Evolutionary conservation across 2,113 vertebrate genomes (phyloP).

Genomic region (Syrmaticus mikado): DNA sequence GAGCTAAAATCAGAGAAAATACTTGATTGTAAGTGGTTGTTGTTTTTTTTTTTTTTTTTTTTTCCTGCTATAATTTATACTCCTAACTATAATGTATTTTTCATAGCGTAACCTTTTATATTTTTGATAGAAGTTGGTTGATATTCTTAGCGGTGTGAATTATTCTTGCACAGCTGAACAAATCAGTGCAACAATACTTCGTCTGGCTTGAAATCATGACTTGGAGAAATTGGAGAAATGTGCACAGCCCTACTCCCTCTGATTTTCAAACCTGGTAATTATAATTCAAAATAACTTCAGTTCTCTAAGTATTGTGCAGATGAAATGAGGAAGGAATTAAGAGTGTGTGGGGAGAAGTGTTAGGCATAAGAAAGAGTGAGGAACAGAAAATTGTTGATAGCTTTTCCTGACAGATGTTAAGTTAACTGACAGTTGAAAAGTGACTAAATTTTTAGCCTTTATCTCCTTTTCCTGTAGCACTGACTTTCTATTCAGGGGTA

Average conservation of each 20-base stretch:
- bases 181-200: not conserved
- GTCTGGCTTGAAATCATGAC: not conserved
- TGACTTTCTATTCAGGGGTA: not conserved
- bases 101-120: not conserved
- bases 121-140: not conserved
- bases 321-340: not conserved
- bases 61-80: fast-evolving
- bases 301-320: not conserved
- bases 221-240: not conserved
- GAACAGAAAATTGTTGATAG: not conserved
- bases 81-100: not conserved
- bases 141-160: not conserved
- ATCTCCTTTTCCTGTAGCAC: not conserved
- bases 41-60: not conserved
- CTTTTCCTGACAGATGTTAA: not conserved
- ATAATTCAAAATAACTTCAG: not conserved
- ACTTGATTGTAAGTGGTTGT: not conserved
- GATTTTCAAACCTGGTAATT: not conserved
- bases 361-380: not conserved
- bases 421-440: not conserved
- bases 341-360: not conserved
- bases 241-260: not conserved
- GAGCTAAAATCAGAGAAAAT: not conserved
- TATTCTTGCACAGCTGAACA: not conserved
- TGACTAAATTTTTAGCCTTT: not conserved